Conservation (phyloP, 2,797 vertebrate genomes). For the Monodelphis domestica region DNA sequence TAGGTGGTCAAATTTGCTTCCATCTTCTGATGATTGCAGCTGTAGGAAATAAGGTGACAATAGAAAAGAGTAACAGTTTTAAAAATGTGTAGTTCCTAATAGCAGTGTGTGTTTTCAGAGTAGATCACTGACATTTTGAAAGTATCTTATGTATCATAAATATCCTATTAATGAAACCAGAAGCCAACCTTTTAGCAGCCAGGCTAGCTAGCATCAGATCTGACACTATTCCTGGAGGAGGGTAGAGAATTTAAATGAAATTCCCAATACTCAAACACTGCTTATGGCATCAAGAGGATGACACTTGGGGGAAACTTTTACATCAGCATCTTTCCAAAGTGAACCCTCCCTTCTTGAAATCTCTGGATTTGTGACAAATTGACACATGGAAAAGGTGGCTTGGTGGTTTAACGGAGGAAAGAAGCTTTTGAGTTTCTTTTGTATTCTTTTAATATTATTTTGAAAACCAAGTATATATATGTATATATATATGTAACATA, state of each 20-base stretch:
- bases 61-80: constrained; percentile 50
- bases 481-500: too few relatives aligned
- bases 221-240: constrained; percentile 56
- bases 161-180: constrained; percentile 68
- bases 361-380: constrained; percentile 67
- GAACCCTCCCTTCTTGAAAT: constrained; percentile 65
- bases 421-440: constrained; percentile 54
- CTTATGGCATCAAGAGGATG: constrained; percentile 47
- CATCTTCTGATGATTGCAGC: constrained; percentile 25
- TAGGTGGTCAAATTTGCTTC: constrained; percentile 53
- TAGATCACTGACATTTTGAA: constrained; percentile 67
- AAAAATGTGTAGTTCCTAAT: constrained; percentile 58
- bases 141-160: constrained; percentile 49
- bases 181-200: constrained; percentile 65
- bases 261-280: constrained; percentile 24
- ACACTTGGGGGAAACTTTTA: constrained; percentile 59
- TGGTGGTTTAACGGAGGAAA: constrained; percentile 63
- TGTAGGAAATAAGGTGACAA: constrained; percentile 41
- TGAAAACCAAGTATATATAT: constrained; percentile 49
- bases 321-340: constrained; percentile 69
- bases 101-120: constrained; percentile 57
- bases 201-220: constrained; percentile 69
- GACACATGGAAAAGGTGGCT: constrained; percentile 58
- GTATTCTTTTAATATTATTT: constrained; percentile 67
- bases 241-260: constrained; percentile 65